These are phyloP conservation scores for Cotesia chilonis DNA, from an alignment of 1,140 invertebrate species.

Conservation along the genomic window DNA sequence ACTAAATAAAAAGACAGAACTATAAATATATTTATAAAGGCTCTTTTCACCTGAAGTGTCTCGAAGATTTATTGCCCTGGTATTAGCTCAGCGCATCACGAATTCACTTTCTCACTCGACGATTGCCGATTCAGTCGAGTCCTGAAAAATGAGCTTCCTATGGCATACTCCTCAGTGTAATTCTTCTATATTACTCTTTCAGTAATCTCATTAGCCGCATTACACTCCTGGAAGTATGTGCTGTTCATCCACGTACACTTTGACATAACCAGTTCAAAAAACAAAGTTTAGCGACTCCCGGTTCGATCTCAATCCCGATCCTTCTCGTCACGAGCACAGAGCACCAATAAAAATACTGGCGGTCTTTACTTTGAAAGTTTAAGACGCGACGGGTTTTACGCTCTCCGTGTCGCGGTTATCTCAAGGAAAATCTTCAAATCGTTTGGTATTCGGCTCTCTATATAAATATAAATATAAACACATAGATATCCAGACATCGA, in stretches of 20 bases:
- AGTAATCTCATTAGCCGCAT: too few species aligned
- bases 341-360: not conserved
- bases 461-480: too few species aligned
- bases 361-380: not conserved
- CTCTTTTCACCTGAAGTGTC: slow-evolving; percentile 52
- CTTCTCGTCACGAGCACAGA: not conserved
- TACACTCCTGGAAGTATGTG: too few species aligned
- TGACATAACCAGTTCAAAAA: too few species aligned
- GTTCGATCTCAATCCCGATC: not conserved
- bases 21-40: slow-evolving; percentile 6
- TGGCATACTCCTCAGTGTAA: too few species aligned
- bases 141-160: too few species aligned
- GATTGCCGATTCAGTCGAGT: slow-evolving; percentile 10
- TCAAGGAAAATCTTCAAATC: not conserved
- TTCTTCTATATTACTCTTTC: too few species aligned
- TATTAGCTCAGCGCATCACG: slow-evolving; percentile 19
- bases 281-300: too few species aligned
- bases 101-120: slow-evolving; percentile 48
- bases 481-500: not conserved
- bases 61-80: slow-evolving; percentile 51
- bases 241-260: too few species aligned
- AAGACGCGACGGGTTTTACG: slow-evolving; percentile 11
- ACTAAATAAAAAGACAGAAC: too few species aligned
- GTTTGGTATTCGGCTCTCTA: slow-evolving; percentile 4
- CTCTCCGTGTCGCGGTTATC: slow-evolving; percentile 20